These are phyloP conservation scores for Allochrocebus solatus DNA, from an alignment of 2,797 vertebrate genomes.

Conservation along the genomic window DNA sequence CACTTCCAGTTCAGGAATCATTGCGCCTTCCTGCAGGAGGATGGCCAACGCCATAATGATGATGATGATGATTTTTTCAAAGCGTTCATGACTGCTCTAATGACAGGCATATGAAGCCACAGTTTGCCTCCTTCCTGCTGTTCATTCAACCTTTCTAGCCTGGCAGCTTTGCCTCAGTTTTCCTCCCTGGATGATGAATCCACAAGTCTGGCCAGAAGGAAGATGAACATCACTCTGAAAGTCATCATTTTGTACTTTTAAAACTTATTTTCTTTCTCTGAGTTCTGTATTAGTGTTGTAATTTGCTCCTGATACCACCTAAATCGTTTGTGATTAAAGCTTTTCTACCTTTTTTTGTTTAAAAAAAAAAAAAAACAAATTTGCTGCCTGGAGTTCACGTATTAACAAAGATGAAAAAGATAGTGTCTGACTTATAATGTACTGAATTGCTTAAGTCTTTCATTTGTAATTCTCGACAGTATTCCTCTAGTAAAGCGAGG, in stretches of 20 bases:
- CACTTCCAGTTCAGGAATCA: background rate
- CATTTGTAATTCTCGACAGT: slow-evolving; percentile 49
- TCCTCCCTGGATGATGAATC: background rate
- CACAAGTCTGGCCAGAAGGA: background rate
- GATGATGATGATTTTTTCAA: background rate
- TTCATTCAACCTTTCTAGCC: background rate
- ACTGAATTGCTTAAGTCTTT: background rate
- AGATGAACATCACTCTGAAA: background rate
- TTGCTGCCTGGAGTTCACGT: slow-evolving; percentile 37
- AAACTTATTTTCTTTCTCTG: slow-evolving; percentile 48
- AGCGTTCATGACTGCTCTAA: background rate
- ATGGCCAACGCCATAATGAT: background rate
- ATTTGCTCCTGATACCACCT: slow-evolving; percentile 65
- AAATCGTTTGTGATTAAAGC: slow-evolving; percentile 59
- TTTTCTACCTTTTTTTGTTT: background rate
- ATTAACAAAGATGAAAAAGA: slow-evolving; percentile 54
- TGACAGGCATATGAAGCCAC: background rate
- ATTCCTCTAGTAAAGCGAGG: background rate
- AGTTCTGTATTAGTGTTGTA: slow-evolving; percentile 44
- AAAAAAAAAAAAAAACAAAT: background rate
- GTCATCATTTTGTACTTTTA: slow-evolving; percentile 34
- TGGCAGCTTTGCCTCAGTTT: background rate
- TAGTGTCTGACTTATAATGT: slow-evolving; percentile 38
- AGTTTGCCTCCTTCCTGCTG: background rate
- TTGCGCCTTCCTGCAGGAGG: rapidly evolving